Evolutionary conservation across 2,888 invertebrate species (phyloP), one percentile per base, ranked within the genome.

Genomic region (Oasisia sp.): DNA sequence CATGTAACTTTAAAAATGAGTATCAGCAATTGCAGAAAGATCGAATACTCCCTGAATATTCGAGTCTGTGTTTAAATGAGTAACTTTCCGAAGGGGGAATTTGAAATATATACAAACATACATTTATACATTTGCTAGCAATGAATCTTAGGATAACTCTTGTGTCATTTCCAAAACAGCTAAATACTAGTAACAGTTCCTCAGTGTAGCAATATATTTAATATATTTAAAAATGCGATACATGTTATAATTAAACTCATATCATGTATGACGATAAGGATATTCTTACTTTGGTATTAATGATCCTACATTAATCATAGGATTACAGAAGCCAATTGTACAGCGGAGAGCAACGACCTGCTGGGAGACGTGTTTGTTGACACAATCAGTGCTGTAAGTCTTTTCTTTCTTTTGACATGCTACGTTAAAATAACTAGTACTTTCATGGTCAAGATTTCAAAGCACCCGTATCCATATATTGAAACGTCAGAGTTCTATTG

Each of bases 301-400:
- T 74, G 27, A 27, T 74, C 27, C n/a, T 27, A 27, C n/a, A 5
- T 74, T 27, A 27, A 27, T 91, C 90, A 27, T 93, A 95, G 96
- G 91, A 95, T 96, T 56, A 96, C 96, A 32, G 96, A 96, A 93
- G 94, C 95, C 19, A 94, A 95, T 19, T 95, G 95, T 92, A 38
- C 38, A 38, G 94, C 95, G 90, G 96, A 96, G 94, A 95, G 95
- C 92, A 95, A 95, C 92, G 95, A 96, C 93, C 94, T 96, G 92
- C 94, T 96, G 58, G 96, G 96, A 11, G 95, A 96, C 92, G 95
- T 96, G 91, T 95, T 96, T 94, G 95, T 96, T 0, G 96, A 96
- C 93, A 96, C 96, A 12, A 95, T 96, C 9, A 95, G 96, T 92
- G 96, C 96, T 1, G 96, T 96, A 92, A 95, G 95, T 94, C 50